Evolutionary conservation across 2,888 invertebrate species (phyloP).

Genomic region (Heliothis peltigera): DNA sequence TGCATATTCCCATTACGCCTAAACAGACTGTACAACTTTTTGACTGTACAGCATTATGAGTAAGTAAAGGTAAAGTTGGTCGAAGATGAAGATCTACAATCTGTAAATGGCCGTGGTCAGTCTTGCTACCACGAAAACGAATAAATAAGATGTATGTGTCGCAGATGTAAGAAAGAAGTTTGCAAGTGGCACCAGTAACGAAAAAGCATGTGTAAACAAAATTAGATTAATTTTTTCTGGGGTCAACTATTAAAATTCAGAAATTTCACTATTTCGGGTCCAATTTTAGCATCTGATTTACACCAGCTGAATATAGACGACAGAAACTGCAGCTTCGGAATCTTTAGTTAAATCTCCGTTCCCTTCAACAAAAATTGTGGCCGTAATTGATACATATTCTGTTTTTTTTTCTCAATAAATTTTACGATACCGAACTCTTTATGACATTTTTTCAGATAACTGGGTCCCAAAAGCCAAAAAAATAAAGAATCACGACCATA

Average conservation of each 20-base stretch:
- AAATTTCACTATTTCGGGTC: not conserved
- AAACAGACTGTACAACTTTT: too few relatives aligned
- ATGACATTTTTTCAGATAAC: constrained; percentile 14
- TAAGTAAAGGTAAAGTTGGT: too few relatives aligned
- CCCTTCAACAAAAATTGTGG: not conserved
- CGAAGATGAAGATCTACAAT: too few relatives aligned
- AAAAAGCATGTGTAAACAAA: too few relatives aligned
- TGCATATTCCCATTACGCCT: too few relatives aligned
- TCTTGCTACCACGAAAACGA: too few relatives aligned
- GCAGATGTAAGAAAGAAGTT: too few relatives aligned
- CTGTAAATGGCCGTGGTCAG: too few relatives aligned
- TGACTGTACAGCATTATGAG: too few relatives aligned
- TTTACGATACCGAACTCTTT: not conserved
- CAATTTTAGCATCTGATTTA: not conserved
- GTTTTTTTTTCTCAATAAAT: not conserved
- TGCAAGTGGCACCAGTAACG: too few relatives aligned
- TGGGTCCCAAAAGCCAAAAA: constrained; percentile 22
- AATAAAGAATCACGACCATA: constrained; percentile 47
- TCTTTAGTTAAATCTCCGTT: not conserved
- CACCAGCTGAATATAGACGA: not conserved
- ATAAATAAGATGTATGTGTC: too few relatives aligned
- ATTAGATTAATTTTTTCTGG: not conserved
- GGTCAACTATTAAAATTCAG: not conserved
- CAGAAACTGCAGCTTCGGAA: not conserved
- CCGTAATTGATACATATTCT: not conserved